Base-by-base conservation (phyloP, 1,140 invertebrate genomes). In the Drosophila nannoptera region DNA sequence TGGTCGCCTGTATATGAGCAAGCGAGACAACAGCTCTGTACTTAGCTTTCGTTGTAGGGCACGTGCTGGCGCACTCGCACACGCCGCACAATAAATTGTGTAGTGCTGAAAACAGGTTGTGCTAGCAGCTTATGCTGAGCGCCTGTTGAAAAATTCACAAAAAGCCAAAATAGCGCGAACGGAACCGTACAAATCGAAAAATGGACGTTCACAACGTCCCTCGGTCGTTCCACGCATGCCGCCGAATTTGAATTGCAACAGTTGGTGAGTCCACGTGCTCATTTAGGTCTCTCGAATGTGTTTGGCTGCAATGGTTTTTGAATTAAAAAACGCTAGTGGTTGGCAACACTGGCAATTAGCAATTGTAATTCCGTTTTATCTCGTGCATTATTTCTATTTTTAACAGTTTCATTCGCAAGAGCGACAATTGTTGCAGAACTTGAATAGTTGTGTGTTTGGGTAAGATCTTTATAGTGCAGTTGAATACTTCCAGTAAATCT, bases 161-260 rank as follows among this genome's bases (percentile, higher is more conserved):
- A 86, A 86, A 74, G 81, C 81, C 80, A 84, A 84, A 84, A 84
- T 84, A 86, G 81, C 82, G 81, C 81, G 70, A 73, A 73, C 70
- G 77, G 73, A 86, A 84, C 58, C 81, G 82, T 68, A 83, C 63
- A 78, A 83, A 80, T 83, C 73, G 73, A 69, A 72, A 69, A 74
- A 62, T 58, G 63, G 62, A 53, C 72, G 74, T 75, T 74, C 66
- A 70, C 68, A 70, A 60, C 63, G 72, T 73, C 46, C 60, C 66
- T 60, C 60, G 61, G 54, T 54, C 63, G 69, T 61, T 74, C 71
- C 40, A 22, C 22, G 54, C 54, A 33, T 55, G 67, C 60, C 67
- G 68, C 56, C 8, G n/a, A 40, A 59, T 70, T 70, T 66, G 68
- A 74, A 71, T 70, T 55, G 14, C 42, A 16, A 22, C 46, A 5